Evolutionary conservation across 1,140 invertebrate genomes (phyloP), one percentile per base, ranked within the genome.

Genomic region (Antheraea pernyi): DNA sequence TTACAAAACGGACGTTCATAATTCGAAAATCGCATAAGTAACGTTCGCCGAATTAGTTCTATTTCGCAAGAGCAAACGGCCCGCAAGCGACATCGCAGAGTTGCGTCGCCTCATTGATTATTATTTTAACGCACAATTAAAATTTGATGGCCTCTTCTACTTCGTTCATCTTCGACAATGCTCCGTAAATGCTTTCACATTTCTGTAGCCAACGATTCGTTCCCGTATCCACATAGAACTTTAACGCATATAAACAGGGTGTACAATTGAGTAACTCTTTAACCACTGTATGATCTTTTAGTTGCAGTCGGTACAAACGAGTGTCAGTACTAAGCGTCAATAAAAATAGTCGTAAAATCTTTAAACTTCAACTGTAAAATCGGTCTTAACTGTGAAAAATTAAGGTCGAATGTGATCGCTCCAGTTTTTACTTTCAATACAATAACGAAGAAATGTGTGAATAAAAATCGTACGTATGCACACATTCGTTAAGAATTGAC

Each of bases 401-500:
- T 87, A 87, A 73, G 73, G 87, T 82, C 65, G 67, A 71, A 69
- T 79, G 63, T 80, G 13, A 61, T 22, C 19, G 60, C 19, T 19
- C 59, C 19, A 67, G 13, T 59, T 42, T 53, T 37, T 62, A 72
- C 42, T 69, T 75, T 65, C 70, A 74, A 73, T 75, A 76, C 71
- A 59, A 59, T 67, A 74, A 7, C 39, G 70, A 66, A 79, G 82
- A 79, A 83, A 89, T 82, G 88, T 88, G 89, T 89, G 85, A 91
- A 90, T 90, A 88, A 89, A 89, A 91, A 91, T 91, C 89, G 85
- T 91, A 80, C 83, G 84, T 89, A 89, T 88, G 89, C 88, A 88
- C 86, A 90, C 88, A 91, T 91, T 91, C 86, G 87, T 91, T 91
- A 91, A 89, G 85, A 89, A 91, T 91, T 91, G 88, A 91, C 89